These are phyloP conservation scores for Xestia xanthographa DNA, from an alignment of 2,888 invertebrate genomes.

Conservation along the genomic window DNA sequence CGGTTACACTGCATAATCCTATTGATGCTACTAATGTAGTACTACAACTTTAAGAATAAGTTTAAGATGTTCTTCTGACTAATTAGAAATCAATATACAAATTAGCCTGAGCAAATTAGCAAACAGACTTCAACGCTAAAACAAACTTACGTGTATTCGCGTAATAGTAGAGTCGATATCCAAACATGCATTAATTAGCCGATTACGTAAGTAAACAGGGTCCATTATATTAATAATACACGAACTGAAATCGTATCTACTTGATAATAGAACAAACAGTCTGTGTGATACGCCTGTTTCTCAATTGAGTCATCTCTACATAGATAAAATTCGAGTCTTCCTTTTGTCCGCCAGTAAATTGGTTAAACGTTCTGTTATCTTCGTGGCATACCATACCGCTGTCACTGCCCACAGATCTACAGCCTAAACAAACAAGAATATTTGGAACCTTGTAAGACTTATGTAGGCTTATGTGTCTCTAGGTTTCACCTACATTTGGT, in stretches of 20 bases:
- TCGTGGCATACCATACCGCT: slow-evolving; percentile 44
- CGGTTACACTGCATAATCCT: slow-evolving; percentile 18
- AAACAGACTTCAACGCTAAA: slow-evolving; percentile 18
- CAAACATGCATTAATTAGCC: slow-evolving; percentile 22
- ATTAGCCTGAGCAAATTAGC: neutral
- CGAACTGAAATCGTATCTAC: neutral
- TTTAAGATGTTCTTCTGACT: neutral
- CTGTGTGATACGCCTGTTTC: slow-evolving; percentile 14
- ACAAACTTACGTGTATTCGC: slow-evolving; percentile 6
- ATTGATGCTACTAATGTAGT: slow-evolving; percentile 1
- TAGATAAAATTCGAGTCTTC: slow-evolving; percentile 54
- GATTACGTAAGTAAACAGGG: neutral
- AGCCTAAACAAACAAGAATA: slow-evolving; percentile 22
- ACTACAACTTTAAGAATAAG: neutral
- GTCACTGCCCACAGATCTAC: slow-evolving; percentile 6
- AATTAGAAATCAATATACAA: slow-evolving; percentile 1
- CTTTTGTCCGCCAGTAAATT: slow-evolving; percentile 68
- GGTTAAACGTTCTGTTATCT: slow-evolving; percentile 75
- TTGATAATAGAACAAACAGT: slow-evolving; percentile 2
- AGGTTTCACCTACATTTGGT: slow-evolving; percentile 33
- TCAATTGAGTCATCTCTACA: slow-evolving; percentile 46
- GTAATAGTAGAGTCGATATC: slow-evolving; percentile 13
- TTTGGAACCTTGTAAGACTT: slow-evolving; percentile 19
- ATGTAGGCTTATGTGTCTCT: slow-evolving; percentile 28
- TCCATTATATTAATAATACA: slow-evolving; percentile 2